Evolutionary conservation across 2,113 vertebrate genomes (phyloP), one percentile per base, ranked within the genome.

Genomic region (Pterocles burchelli): DNA sequence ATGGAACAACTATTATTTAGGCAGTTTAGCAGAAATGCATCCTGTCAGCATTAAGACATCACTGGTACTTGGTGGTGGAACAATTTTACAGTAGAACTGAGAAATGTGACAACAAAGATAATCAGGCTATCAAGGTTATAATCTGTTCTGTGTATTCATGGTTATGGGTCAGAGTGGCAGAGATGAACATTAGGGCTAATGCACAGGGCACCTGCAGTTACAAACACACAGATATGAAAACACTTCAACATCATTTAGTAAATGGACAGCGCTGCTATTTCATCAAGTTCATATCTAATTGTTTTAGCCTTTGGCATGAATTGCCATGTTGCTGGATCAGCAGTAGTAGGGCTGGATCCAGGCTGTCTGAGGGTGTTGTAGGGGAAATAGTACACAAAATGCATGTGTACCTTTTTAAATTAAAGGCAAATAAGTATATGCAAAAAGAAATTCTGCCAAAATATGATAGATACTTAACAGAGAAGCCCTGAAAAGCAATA

Each of bases 271-370:
- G 29, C 85, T 95, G 95, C 62, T 83, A 21, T 95, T 96, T 96
- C 94, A 75, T 94, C 92, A 93, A 89, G 88, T 95, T 95, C 59
- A 22, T 65, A 90, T 85, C 81, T 97, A 95, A 97, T 96, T 95
- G 85, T 81, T 96, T 96, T 95, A 94, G 91, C 84, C 71, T 89
- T 95, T 93, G 85, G 88, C 36, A 22, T 28, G 54, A 46, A 46
- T 33, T 54, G 9, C 52, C 0, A 0, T 14, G n/a, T 62, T 92
- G 93, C 89, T 96, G 93, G 92, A 89, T 96, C 76, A 88, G 73
- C 58, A 13, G 70, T 54, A 83, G 49, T 18, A 66, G 38, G 24
- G 17, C 31, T 80, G 58, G 22, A 72, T 91, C 34, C n/a, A 52
- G 80, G 51, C 80, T 52, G 70, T 31, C 59, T 68, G 74, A 51